Evolutionary conservation across 1,140 invertebrate species (phyloP).

Genomic region (Frieseomelitta varia): DNA sequence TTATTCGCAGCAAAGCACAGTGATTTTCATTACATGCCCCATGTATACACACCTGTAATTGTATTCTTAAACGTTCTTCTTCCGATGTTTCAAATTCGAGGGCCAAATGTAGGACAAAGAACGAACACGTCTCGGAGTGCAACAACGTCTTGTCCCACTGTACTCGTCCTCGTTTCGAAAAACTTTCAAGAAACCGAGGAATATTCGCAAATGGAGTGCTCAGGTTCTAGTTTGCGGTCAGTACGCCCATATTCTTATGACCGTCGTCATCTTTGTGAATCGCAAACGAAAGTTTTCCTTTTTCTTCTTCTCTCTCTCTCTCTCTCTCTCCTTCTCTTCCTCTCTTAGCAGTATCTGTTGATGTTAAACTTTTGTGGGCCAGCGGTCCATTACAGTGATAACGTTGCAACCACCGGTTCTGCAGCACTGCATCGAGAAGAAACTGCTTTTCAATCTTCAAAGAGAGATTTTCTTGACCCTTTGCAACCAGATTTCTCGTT

Average conservation of each 20-base stretch:
- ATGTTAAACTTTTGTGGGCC: conserved; percentile 20
- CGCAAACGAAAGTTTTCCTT: background rate
- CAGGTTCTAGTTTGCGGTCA: conserved; percentile 16
- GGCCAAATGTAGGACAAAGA: background rate
- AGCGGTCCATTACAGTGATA: conserved; percentile 25
- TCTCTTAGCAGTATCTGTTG: background rate
- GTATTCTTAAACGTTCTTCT: background rate
- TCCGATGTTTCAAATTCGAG: background rate
- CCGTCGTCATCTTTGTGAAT: conserved; percentile 20
- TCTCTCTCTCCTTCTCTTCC: background rate
- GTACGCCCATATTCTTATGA: background rate
- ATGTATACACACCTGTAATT: background rate
- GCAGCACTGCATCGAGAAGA: background rate
- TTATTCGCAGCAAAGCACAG: background rate
- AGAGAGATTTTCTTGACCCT: no score
- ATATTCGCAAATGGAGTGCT: conserved; percentile 19
- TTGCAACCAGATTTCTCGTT: background rate
- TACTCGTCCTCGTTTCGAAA: background rate
- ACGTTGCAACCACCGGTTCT: background rate
- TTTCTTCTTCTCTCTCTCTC: no score
- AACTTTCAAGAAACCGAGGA: background rate
- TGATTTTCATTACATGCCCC: background rate
- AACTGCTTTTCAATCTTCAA: conserved; percentile 10
- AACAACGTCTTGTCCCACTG: background rate
- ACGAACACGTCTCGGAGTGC: background rate